phyloP scores from a whole-genome alignment of 2,797 vertebrate genomes.

The Diceros bicornis region DNA sequence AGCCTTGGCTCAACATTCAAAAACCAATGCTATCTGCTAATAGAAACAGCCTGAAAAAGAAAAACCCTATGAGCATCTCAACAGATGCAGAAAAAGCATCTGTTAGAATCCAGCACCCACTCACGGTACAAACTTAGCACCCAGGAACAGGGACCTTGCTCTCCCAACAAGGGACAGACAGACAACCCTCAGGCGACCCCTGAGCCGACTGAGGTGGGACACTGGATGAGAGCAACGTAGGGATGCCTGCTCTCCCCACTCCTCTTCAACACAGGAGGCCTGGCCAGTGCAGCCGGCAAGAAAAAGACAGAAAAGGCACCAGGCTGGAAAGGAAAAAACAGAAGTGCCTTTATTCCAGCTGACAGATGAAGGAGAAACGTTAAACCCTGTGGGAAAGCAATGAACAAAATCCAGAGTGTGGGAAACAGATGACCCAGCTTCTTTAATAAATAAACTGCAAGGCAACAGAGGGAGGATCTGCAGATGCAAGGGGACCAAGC shows the following conservation, averaged over 20 bases:
- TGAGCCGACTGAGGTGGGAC: fast-evolving
- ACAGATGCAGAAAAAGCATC: background rate
- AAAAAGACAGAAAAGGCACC: background rate
- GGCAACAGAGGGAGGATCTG: background rate
- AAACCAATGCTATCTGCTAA: background rate
- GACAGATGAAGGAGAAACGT: background rate
- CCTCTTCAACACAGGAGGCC: background rate
- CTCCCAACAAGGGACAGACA: background rate
- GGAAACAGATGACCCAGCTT: background rate
- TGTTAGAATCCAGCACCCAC: background rate
- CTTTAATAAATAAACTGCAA: background rate
- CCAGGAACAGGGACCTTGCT: background rate
- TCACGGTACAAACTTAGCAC: background rate
- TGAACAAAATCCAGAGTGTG: background rate
- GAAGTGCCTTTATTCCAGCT: background rate
- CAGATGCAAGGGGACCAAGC: background rate
- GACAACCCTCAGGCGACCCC: too few species aligned
- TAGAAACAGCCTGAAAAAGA: background rate
- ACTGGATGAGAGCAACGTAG: too few species aligned
- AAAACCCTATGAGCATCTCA: background rate
- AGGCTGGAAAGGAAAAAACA: background rate
- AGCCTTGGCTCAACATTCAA: background rate
- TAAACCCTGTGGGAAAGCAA: background rate
- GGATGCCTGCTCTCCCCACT: background rate
- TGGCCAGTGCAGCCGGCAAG: fast-evolving